Percentiles rank a stretch among this genome's conserved stretches.
Evolutionary conservation across 2,888 invertebrate species (phyloP).

Genomic region (Hermodice carunculata): DNA sequence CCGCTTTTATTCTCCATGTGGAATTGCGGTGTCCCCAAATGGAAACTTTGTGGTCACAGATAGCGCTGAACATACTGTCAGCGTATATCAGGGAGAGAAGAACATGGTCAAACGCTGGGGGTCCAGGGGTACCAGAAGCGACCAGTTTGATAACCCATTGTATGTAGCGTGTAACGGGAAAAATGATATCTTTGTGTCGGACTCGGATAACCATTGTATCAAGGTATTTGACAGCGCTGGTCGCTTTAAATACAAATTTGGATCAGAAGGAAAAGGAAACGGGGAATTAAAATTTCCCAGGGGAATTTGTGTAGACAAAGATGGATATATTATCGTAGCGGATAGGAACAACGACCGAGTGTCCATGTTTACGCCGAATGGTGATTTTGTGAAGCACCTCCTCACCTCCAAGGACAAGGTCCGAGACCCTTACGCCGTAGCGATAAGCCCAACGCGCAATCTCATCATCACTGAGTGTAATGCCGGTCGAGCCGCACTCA

Average conservation of each 20-base stretch:
- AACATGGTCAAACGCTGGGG: conserved; percentile 38
- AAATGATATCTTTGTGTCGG: conserved; percentile 44
- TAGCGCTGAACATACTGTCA: conserved; percentile 41
- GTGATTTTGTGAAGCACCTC: conserved; percentile 38
- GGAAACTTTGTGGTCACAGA: conserved; percentile 45
- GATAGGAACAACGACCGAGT: conserved; percentile 43
- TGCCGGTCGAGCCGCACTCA: conserved; percentile 32
- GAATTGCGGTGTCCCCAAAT: conserved; percentile 40
- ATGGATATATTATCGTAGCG: conserved; percentile 43
- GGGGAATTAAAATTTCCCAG: conserved; percentile 41
- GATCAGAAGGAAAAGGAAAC: conserved; percentile 32
- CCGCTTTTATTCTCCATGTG: conserved; percentile 42
- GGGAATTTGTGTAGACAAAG: conserved; percentile 35
- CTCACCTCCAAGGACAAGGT: conserved; percentile 38
- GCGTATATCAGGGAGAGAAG: conserved; percentile 40
- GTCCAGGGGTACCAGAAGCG: conserved; percentile 20
- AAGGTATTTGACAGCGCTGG: conserved; percentile 40
- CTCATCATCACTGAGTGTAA: conserved; percentile 43
- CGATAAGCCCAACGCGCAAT: conserved; percentile 29
- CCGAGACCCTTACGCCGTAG: conserved; percentile 38
- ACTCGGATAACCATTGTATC: conserved; percentile 44
- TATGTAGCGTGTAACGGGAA: conserved; percentile 38
- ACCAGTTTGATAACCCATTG: conserved; percentile 40
- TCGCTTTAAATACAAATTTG: conserved; percentile 32
- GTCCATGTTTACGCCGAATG: conserved; percentile 31